Evolutionary conservation across 2,113 vertebrate genomes (phyloP), one percentile per base, ranked within the genome.

Genomic region (Lethenteron reissneri): DNA sequence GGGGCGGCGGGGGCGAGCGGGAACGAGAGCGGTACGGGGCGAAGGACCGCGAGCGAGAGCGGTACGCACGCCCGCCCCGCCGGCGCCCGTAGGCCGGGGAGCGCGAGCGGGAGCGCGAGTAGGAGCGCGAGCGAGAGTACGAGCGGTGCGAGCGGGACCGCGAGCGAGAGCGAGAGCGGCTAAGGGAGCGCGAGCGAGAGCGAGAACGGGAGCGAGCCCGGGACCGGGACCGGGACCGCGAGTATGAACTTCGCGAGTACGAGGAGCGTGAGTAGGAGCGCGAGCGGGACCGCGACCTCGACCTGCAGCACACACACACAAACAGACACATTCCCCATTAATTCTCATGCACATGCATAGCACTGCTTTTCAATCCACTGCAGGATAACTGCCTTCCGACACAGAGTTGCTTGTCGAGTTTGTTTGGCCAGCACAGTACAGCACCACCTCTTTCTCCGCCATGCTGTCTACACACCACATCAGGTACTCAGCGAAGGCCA

Each of bases 131-230:
- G 9, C 90, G 81, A 0, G 82, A 89, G 3, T 86, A 76, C 2
- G 87, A 90, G 2, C 87, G 71, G 84, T 80, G 74, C 83, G 85
- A 75, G 86, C 81, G 70, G 81, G 90, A 96, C 3, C 83, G 83
- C 0, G 88, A 89, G 75, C 88, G 84, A 71, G 84, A 88, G 2
- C 91, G 87, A 3, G 83, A 85, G 2, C 90, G 87, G 9, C 90
- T 97, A 9, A 88, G 88, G 58, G 90, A 95, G 71, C 88, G 82
- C 0, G 91, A 94, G 8, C 87, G 85, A 0, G 86, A 87, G 57
- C 83, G 84, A 71, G 84, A 88, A 2, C 91, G 87, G 9, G 92
- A 97, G 9, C 89, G 88, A 58, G 90, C 94, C 71, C 88, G 82
- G 0, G 91, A 94, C 8, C 87, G 85, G 0, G 86, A 87, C 56